Evolutionary conservation across 1,140 invertebrate species (phyloP).

Genomic region (Conus betulinus): DNA sequence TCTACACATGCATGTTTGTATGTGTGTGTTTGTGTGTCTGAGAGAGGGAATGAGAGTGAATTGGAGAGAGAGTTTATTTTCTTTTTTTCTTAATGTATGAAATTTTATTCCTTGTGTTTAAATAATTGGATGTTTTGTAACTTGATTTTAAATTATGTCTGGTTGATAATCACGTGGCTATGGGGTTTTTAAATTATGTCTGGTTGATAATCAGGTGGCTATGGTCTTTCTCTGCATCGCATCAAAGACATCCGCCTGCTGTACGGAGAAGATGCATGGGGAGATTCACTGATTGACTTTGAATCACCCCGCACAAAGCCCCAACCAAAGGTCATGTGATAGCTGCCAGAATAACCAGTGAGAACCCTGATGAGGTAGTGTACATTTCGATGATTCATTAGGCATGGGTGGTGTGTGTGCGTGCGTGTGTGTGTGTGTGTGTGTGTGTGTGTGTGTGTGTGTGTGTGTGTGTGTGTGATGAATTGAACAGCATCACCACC

Average conservation of each 20-base stretch:
- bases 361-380: constrained; percentile 97
- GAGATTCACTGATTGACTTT: constrained; percentile 91
- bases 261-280: constrained; percentile 95
- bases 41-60: too few relatives aligned
- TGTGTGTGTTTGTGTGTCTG: too few relatives aligned
- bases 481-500: background rate
- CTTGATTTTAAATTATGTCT: background rate
- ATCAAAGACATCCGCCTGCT: constrained; percentile 97
- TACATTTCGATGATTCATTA: constrained; percentile 49
- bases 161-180: background rate
- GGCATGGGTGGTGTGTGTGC: background rate
- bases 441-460: constrained; percentile 36
- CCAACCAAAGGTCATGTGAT: constrained; percentile 97
- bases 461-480: constrained; percentile 12
- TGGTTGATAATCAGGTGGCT: constrained; percentile 84
- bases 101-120: background rate
- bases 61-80: too few relatives aligned
- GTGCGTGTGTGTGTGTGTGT: constrained; percentile 6
- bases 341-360: constrained; percentile 98
- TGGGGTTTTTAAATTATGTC: too few relatives aligned
- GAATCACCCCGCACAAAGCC: constrained; percentile 90
- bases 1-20: too few relatives aligned
- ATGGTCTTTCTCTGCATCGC: constrained; percentile 96
- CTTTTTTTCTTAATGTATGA: too few relatives aligned
- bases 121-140: background rate